Evolutionary conservation across 2,113 vertebrate genomes (phyloP).

Genomic region (Cepphus grylle): DNA sequence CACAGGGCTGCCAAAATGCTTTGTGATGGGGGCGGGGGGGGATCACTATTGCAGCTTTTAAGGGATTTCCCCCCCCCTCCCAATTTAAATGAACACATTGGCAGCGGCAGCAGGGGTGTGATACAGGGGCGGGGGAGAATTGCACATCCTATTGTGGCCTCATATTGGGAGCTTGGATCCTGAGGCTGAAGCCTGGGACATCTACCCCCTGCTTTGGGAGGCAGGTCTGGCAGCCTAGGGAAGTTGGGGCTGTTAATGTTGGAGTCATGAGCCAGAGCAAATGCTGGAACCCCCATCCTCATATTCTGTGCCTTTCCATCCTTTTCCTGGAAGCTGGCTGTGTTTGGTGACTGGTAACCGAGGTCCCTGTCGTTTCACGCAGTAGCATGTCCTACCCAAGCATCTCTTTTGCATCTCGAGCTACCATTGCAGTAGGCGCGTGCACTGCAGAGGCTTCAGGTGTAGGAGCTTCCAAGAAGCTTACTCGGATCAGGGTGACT

Average conservation of each 20-base stretch:
- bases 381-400: not conserved
- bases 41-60: not conserved
- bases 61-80: not conserved
- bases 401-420: not conserved
- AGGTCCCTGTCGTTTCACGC: not conserved
- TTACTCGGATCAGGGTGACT: not conserved
- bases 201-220: not conserved
- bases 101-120: not conserved
- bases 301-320: not conserved
- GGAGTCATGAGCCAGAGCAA: not conserved
- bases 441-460: not conserved
- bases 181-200: not conserved
- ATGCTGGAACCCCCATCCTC: not conserved
- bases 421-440: not conserved
- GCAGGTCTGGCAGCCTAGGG: not conserved
- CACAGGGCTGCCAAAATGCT: not conserved
- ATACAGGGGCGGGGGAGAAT: not conserved
- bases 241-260: not conserved
- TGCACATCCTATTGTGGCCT: constrained; percentile 36
- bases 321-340: not conserved
- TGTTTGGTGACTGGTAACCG: not conserved
- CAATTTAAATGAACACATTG: not conserved
- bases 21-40: not conserved
- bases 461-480: not conserved
- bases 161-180: not conserved